Conservation (phyloP, 2,888 invertebrate genomes). For the Aphidius colemani region DNA sequence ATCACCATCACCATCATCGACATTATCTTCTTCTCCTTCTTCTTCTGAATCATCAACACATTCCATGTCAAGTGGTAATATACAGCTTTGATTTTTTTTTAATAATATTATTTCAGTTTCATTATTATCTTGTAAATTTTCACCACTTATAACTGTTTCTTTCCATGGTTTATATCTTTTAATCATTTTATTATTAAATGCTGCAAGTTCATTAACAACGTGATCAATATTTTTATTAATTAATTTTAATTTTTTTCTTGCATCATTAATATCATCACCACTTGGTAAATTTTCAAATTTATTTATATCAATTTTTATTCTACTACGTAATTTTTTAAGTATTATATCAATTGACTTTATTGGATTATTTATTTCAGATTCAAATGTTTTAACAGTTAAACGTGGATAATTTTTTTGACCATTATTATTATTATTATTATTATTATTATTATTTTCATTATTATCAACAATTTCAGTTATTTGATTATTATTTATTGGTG, state of each 20-base stretch:
- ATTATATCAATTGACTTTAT: constrained; percentile 44
- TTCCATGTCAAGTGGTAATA: constrained; percentile 45
- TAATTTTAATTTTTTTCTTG: constrained; percentile 37
- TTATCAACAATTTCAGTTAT: constrained; percentile 1
- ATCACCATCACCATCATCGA: constrained; percentile 36
- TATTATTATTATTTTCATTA: constrained; percentile 12
- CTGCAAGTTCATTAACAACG: constrained; percentile 41
- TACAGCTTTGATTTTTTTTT: constrained; percentile 26
- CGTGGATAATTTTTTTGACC: constrained; percentile 1
- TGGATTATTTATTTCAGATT: constrained; percentile 39
- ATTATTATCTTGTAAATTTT: background rate
- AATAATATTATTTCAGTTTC: background rate
- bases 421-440: background rate
- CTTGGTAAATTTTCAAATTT: constrained; percentile 13
- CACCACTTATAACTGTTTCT: constrained; percentile 11
- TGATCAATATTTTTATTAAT: constrained; percentile 39
- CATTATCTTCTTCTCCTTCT: too few relatives aligned
- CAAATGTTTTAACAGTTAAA: constrained; percentile 28
- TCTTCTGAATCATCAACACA: constrained; percentile 47
- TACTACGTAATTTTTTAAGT: constrained; percentile 39
- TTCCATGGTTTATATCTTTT: constrained; percentile 44
- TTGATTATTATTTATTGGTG: background rate
- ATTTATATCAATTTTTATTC: constrained; percentile 32
- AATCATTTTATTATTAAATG: constrained; percentile 47
- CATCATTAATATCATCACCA: constrained; percentile 28